Evolutionary conservation across 2,888 invertebrate species (phyloP).

Genomic region (Troides helena): DNA sequence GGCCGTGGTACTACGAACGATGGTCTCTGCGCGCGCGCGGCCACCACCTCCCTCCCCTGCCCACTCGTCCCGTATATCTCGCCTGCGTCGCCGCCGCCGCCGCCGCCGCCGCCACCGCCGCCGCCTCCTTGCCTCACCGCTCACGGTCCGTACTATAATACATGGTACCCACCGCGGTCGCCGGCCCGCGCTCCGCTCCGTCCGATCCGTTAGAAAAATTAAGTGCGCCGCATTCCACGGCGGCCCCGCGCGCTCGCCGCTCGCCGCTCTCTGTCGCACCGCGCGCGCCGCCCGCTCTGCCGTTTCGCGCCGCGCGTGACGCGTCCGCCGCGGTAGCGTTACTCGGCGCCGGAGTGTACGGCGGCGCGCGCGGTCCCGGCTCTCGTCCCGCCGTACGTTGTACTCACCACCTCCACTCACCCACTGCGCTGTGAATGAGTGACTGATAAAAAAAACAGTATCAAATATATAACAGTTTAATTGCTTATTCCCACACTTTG

Average conservation of each 20-base stretch:
- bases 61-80: constrained; percentile 31
- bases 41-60: constrained; percentile 38
- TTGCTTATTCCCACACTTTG: constrained; percentile 5
- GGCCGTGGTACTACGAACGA: constrained; percentile 75
- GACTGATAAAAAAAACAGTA: constrained; percentile 16
- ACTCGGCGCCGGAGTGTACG: not conserved
- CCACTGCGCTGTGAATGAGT: constrained; percentile 31
- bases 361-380: constrained; percentile 31
- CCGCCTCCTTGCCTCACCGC: constrained; percentile 51
- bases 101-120: constrained; percentile 63
- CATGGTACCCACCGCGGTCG: too few species aligned
- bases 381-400: constrained; percentile 39
- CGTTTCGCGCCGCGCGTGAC: not conserved
- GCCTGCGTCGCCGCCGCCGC: constrained; percentile 70
- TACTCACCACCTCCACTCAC: constrained; percentile 48
- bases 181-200: too few species aligned
- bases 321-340: too few species aligned
- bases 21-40: constrained; percentile 41
- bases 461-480: constrained; percentile 8
- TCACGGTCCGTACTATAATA: too few species aligned
- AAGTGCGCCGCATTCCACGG: constrained; percentile 77
- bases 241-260: constrained; percentile 54
- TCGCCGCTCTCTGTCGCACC: constrained; percentile 60
- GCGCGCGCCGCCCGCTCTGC: constrained; percentile 5
- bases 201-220: constrained; percentile 79